A percentile compares a stretch with the other conserved stretches of the same genome.
These are phyloP conservation scores for Luperina testacea DNA, from an alignment of 2,888 invertebrate species.

Conservation along the genomic window DNA sequence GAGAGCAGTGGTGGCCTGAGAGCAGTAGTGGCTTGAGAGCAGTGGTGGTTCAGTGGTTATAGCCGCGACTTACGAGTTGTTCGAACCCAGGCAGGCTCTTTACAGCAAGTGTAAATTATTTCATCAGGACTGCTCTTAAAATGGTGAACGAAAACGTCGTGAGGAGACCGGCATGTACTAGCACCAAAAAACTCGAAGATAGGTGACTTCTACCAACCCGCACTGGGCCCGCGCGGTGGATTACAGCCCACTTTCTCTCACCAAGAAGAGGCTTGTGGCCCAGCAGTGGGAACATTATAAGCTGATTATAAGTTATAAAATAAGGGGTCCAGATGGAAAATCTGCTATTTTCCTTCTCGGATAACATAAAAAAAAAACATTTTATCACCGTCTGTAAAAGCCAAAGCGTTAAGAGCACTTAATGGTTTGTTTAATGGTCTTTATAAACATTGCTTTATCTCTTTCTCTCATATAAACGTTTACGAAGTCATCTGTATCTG, in stretches of 20 bases:
- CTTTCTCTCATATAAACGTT: conserved; percentile 43
- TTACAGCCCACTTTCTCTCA: neutral
- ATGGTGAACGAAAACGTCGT: too few relatives aligned
- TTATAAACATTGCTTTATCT: conserved; percentile 60
- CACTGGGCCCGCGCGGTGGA: neutral
- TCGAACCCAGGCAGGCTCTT: too few relatives aligned
- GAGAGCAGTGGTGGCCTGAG: too few relatives aligned
- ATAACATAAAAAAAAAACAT: conserved; percentile 34
- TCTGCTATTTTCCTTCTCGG: conserved; percentile 2
- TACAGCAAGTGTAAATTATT: too few relatives aligned
- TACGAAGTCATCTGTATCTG: conserved; percentile 7
- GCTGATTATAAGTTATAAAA: neutral
- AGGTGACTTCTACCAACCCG: neutral
- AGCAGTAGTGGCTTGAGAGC: too few relatives aligned
- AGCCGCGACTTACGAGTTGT: too few relatives aligned
- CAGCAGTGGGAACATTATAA: neutral
- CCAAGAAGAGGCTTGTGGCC: neutral
- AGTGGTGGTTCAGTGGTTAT: too few relatives aligned
- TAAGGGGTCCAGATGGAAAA: neutral
- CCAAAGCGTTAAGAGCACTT: conserved; percentile 63
- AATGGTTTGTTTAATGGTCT: conserved; percentile 64
- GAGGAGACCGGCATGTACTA: too few relatives aligned
- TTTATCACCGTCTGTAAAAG: conserved; percentile 63
- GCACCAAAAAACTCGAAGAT: too few relatives aligned
- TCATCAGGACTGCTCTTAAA: too few relatives aligned